These are phyloP conservation scores for Apis mellifera DNA, from an alignment of 1,140 invertebrate genomes.

Conservation along the genomic window DNA sequence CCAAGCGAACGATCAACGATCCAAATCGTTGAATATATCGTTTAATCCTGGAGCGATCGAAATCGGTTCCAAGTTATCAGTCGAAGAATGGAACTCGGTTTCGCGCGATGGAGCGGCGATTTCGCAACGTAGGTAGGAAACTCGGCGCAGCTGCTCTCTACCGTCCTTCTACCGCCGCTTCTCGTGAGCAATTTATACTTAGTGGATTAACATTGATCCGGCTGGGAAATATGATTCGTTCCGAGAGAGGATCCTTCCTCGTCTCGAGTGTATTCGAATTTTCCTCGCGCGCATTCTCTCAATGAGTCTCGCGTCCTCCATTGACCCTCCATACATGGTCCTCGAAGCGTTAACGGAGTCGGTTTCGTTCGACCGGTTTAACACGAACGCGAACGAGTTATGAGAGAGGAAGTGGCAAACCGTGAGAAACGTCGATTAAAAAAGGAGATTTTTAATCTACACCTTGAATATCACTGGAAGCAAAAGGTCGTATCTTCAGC, in stretches of 20 bases:
- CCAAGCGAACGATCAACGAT: too few relatives aligned
- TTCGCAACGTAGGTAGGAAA: constrained; percentile 45
- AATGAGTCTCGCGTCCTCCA: background rate
- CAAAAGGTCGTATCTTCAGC: too few relatives aligned
- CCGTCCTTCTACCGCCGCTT: constrained; percentile 35
- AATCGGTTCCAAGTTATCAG: constrained; percentile 20
- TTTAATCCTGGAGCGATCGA: background rate
- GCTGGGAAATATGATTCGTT: constrained; percentile 50
- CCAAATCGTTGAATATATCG: background rate
- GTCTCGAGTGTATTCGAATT: constrained; percentile 27
- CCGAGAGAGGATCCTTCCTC: constrained; percentile 14
- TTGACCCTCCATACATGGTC: background rate
- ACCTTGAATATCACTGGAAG: too few relatives aligned
- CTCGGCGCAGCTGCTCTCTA: constrained; percentile 60
- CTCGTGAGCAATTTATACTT: constrained; percentile 55
- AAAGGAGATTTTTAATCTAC: too few relatives aligned
- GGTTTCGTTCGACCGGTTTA: constrained; percentile 27
- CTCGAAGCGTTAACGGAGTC: constrained; percentile 5
- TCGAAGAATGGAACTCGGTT: constrained; percentile 19
- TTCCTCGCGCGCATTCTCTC: background rate
- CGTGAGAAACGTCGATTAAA: constrained; percentile 24
- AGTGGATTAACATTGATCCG: constrained; percentile 65
- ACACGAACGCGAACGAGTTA: constrained; percentile 7
- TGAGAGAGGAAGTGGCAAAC: background rate
- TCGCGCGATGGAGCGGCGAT: background rate